Evolutionary conservation across 2,113 vertebrate species (phyloP).

Genomic region (Ciconia boyciana): DNA sequence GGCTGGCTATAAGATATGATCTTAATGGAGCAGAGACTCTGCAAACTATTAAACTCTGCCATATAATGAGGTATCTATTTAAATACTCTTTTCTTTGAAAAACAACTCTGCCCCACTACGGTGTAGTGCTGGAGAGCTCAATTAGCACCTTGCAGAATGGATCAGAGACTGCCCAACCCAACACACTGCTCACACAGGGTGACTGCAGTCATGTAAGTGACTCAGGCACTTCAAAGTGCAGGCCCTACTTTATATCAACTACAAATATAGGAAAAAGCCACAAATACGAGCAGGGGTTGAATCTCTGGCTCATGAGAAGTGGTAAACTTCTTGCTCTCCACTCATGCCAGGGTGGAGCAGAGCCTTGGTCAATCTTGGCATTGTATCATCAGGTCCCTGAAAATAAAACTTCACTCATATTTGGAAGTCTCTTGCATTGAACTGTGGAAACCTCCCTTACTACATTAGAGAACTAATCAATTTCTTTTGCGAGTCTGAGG

Average conservation of each 20-base stretch:
- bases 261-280: not conserved
- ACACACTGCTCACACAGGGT: not conserved
- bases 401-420: not conserved
- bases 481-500: conserved; percentile 34
- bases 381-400: not conserved
- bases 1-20: conserved; percentile 35
- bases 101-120: not conserved
- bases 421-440: not conserved
- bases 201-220: not conserved
- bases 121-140: not conserved
- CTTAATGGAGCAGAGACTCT: conserved; percentile 58
- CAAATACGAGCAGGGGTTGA: not conserved
- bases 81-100: conserved; percentile 39
- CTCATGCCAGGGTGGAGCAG: not conserved
- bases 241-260: not conserved
- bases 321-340: not conserved
- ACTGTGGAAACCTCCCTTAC: conserved; percentile 18
- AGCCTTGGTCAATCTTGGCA: not conserved
- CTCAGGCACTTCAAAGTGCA: not conserved
- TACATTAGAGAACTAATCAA: conserved; percentile 48
- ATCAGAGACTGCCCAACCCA: not conserved
- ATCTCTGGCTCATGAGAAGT: not conserved
- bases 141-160: not conserved
- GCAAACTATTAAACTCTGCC: conserved; percentile 59
- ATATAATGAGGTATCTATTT: conserved; percentile 54